phyloP scores from a whole-genome alignment of 2,113 vertebrate genomes.

The Thinocorus orbignyianus region DNA sequence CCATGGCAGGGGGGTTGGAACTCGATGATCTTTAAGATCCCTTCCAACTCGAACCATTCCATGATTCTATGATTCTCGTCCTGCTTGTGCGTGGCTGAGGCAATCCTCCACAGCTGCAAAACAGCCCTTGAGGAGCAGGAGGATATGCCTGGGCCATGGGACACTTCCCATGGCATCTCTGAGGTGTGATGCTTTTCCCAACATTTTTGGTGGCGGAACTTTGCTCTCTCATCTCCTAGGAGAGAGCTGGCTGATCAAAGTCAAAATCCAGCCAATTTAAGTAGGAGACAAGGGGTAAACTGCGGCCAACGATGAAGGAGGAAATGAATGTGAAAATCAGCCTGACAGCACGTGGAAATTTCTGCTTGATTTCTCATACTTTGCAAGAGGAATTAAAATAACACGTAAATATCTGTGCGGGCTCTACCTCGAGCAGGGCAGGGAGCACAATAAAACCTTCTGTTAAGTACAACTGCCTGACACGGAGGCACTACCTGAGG shows the following conservation, averaged over 20 bases:
- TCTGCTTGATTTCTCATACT: background rate
- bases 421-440: background rate
- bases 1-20: no score
- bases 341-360: background rate
- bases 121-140: background rate
- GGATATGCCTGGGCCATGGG: background rate
- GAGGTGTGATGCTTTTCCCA: background rate
- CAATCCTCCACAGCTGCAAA: background rate
- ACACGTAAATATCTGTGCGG: background rate
- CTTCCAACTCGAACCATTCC: no score
- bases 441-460: background rate
- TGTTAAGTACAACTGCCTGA: background rate
- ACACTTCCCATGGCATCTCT: background rate
- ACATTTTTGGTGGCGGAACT: background rate
- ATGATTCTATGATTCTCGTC: background rate
- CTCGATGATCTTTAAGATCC: no score
- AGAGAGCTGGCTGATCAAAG: background rate
- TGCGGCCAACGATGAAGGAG: background rate
- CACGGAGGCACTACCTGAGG: background rate
- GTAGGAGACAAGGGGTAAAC: background rate
- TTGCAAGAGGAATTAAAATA: background rate
- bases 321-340: background rate
- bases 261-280: background rate
- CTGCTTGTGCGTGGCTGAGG: rapidly evolving
- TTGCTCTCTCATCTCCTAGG: background rate